A percentile compares a stretch with the other conserved stretches of the same genome.
Evolutionary conservation across 2,797 vertebrate genomes (phyloP).

Genomic region (Antennarius maculatus): DNA sequence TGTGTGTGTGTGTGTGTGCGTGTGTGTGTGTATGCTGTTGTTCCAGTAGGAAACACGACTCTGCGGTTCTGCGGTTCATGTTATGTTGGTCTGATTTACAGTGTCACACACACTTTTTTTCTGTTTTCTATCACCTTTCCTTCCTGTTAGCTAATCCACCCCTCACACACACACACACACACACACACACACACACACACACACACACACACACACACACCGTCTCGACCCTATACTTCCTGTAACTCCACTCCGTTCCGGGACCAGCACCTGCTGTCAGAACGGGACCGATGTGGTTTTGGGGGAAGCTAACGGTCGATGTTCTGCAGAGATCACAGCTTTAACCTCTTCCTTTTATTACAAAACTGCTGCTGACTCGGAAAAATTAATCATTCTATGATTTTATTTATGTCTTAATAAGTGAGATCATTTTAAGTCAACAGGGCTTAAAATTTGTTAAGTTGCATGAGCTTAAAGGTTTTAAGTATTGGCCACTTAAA

Average conservation of each 20-base stretch:
- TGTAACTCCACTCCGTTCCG: slow-evolving; percentile 64
- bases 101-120: slow-evolving; percentile 37
- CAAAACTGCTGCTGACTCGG: slow-evolving; percentile 46
- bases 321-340: slow-evolving; percentile 45
- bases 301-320: slow-evolving; percentile 66
- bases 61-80: slow-evolving; percentile 57
- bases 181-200: too few species aligned
- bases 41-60: slow-evolving; percentile 55
- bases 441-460: too few species aligned
- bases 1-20: not conserved
- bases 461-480: too few species aligned
- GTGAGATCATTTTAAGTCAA: too few species aligned
- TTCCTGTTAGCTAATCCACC: slow-evolving; percentile 67
- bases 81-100: slow-evolving; percentile 68
- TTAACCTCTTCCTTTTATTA: slow-evolving; percentile 78
- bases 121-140: slow-evolving; percentile 42
- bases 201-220: too few species aligned
- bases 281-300: slow-evolving; percentile 55
- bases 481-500: too few species aligned
- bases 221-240: slow-evolving; percentile 64
- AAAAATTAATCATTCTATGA: slow-evolving; percentile 53
- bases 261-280: slow-evolving; percentile 69
- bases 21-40: slow-evolving; percentile 9
- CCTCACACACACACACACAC: slow-evolving; percentile 5
- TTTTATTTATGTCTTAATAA: not conserved